Base-by-base conservation (phyloP, 1,140 invertebrate species). In the Harlomillsia oculata region DNA sequence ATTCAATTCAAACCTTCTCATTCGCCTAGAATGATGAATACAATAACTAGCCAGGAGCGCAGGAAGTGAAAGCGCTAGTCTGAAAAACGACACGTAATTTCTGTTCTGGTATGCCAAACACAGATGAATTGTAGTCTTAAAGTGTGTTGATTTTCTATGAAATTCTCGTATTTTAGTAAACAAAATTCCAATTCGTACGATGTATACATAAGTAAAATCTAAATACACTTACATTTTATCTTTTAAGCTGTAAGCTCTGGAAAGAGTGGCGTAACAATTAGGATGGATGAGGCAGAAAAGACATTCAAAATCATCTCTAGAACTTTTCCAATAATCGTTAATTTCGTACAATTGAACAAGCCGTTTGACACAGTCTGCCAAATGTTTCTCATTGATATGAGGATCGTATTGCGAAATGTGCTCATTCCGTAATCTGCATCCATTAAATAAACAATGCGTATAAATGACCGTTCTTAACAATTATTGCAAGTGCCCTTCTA, bases 351-450 rank as follows among this genome's bases (percentile, higher is more conserved):
- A 70, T n/a, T 66, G 64, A 0, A 80, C 66, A 4, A 80, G 65
- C 14, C 72, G 70, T 56, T 77, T 78, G 0, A 81, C 68, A 45
- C 79, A 81, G 62, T 81, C 80, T 52, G 75, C 70, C 37, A 81
- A 64, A 64, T 81, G 78, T 60, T 77, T 73, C 39, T 73, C 69
- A 60, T 81, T 81, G 26, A 81, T 76, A 55, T 76, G 73, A 2
- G 73, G 67, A 69, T 81, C 78, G 53, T 77, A 82, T 37, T 74
- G 59, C 1, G 23, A 26, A 3, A 55, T 32, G 3, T 55, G 32
- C n/a, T 61, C 55, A 36, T 59, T 9, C 16, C 52, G 41, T 8
- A 61, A 56, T 44, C 66, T 67, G 46, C 18, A 56, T 56, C 20
- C 41, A 21, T 37, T 53, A 18, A n/a, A 5, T 48, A 53, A 55